Evolutionary conservation across 2,888 invertebrate genomes (phyloP), one percentile per base, ranked within the genome.

Genomic region (Noctua janthe): DNA sequence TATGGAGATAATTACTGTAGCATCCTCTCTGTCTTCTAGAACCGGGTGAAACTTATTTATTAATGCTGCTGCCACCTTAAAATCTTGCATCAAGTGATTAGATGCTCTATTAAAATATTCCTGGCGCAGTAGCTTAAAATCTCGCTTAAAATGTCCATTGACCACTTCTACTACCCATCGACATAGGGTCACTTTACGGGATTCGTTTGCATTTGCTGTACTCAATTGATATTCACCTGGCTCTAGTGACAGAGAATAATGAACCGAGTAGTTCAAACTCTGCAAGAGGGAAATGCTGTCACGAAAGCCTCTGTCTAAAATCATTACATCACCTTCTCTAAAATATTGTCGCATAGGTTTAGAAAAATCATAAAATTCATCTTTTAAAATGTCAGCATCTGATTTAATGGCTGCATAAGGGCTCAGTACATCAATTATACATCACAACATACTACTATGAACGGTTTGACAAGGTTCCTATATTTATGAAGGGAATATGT

Each of bases 41-140:
- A 72, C 72, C 20, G 56, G 67, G 62, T 77, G 76, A 71, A 76
- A 82, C 23, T 35, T 70, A 49, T 77, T 82, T 49, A 76, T 71
- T 49, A 82, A 51, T 13, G 82, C 82, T 47, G 82, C 78, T 51
- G 81, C 81, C 4, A 69, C 62, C 39, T 29, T 56, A 69, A 78
- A 75, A 75, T 81, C 78, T 67, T 51, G 20, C 71, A 71, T 78
- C 35, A 78, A 67, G 47, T 74, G 56, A 51, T 70, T 70, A 7
- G 66, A 67, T 15, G 71, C 71, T 43, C 17, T 67, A 59, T 81
- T 78, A 72, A 74, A 81, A 75, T 74, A 78, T 66, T 74, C 43
- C 43, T 81, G 78, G 35, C 81, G 74, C n/a, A 81, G 64, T 20
- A 81, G n/a, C 47, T 81, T 78, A 78, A 75, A 81, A 75, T 78